A percentile compares a stretch with the other conserved stretches of the same genome.
These are phyloP conservation scores for Patiria miniata DNA, from an alignment of 35 echinoderm and acorn worm species.

Conservation along the genomic window DNA sequence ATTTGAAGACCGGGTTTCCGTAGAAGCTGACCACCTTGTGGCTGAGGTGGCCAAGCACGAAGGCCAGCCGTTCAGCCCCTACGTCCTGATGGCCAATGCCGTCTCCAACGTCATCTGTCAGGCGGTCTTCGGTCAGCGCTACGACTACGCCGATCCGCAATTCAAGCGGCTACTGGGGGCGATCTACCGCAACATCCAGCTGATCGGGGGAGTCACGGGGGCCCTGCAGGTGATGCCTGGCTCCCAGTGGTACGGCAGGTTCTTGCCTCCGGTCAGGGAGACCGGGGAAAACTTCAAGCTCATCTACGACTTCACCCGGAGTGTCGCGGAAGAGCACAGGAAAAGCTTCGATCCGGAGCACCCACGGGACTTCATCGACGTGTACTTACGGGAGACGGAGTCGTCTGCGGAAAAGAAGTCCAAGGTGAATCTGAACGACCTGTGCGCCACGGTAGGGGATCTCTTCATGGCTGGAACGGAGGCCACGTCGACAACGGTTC, in stretches of 20 bases:
- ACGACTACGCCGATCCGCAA: conserved; percentile 54
- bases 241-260: conserved; percentile 1
- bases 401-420: conserved; percentile 28
- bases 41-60: background rate
- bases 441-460: conserved; percentile 46
- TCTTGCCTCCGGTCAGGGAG: background rate
- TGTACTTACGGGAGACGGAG: conserved; percentile 60
- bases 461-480: conserved; percentile 87
- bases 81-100: conserved; percentile 45
- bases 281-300: background rate
- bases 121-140: conserved; percentile 54
- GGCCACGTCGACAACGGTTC: conserved; percentile 68
- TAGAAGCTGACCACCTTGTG: conserved; percentile 39
- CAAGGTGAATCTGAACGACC: background rate
- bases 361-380: conserved; percentile 68
- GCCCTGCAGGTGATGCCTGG: background rate
- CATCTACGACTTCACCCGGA: conserved; percentile 28
- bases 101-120: conserved; percentile 72
- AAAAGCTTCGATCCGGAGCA: conserved; percentile 44
- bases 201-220: conserved; percentile 2
- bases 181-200: conserved; percentile 14
- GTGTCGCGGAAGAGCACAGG: conserved; percentile 44
- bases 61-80: conserved; percentile 41
- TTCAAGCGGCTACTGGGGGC: conserved; percentile 48
- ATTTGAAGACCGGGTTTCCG: conserved; percentile 46